Evolutionary conservation across 2,888 invertebrate species (phyloP), one percentile per base, ranked within the genome.

Genomic region (Antheraea assamensis): DNA sequence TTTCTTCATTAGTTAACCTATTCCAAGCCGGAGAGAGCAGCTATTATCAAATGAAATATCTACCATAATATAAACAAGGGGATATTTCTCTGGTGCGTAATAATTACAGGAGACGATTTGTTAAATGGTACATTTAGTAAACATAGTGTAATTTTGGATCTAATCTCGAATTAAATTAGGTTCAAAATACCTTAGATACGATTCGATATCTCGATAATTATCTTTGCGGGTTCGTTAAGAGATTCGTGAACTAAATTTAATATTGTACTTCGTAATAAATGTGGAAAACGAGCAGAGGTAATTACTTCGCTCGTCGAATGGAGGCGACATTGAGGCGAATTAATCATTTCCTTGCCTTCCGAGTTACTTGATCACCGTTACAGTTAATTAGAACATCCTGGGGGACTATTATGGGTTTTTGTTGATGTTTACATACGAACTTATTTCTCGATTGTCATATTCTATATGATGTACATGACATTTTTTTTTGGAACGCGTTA

Each of bases 271-370:
- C 27, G 24, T 61, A 27, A 61, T 61, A 61, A 61, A 61, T 27
- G 61, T 24, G 61, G 17, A 61, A n/a, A n/a, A 61, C 17, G 27
- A 61, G 61, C 61, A 24, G 61, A 35, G 19, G 31, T 35, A 66
- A 66, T 66, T 66, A 66, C 66, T 21, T 19, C 66, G 7, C 4
- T 7, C 8, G 66, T 21, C 21, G 35, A 66, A 66, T 30, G 35
- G 8, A 66, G 35, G 66, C 66, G 31, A 66, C 66, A 66, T 66
- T 35, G 66, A 66, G 35, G 19, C 35, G 66, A 66, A 66, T 66
- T 66, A 35, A 66, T 66, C 61, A 61, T 61, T 21, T 31, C 66
- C 66, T 19, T 31, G 66, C 66, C 66, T 66, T 66, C 66, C 19
- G 66, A 66, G 66, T 66, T 35, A 66, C 35, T 66, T 66, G 66